Conservation (phyloP, 2,888 invertebrate species). For the Troides oblongomaculatus region DNA sequence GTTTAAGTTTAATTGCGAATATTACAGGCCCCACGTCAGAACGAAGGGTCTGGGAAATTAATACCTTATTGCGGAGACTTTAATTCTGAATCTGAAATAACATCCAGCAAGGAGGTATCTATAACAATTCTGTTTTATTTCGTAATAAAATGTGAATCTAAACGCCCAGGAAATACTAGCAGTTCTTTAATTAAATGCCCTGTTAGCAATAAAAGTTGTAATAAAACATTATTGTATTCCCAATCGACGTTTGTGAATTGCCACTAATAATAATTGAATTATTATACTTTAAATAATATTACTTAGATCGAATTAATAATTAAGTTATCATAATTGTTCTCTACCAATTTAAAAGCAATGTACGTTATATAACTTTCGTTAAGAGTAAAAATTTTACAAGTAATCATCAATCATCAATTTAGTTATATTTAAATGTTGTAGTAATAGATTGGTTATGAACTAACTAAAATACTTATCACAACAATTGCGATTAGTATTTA, state of each 20-base stretch:
- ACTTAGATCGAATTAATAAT: not conserved
- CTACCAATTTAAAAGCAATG: too few species aligned
- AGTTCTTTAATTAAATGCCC: conserved; percentile 17
- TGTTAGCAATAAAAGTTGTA: conserved; percentile 15
- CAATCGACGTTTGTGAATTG: not conserved
- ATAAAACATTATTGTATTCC: not conserved
- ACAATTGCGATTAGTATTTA: not conserved
- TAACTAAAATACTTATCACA: too few species aligned
- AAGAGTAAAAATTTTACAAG: too few species aligned
- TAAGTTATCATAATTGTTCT: too few species aligned
- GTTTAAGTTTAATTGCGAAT: conserved; percentile 1
- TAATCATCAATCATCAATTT: too few species aligned
- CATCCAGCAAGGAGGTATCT: not conserved
- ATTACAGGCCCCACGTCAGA: not conserved
- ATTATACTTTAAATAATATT: not conserved
- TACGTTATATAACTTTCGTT: too few species aligned
- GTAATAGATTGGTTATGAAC: too few species aligned
- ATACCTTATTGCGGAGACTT: conserved; percentile 10
- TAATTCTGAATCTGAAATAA: not conserved
- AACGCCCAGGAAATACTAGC: conserved; percentile 1
- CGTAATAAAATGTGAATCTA: conserved; percentile 16
- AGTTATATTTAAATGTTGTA: too few species aligned
- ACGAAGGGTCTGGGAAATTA: not conserved
- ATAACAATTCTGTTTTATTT: conserved; percentile 20
- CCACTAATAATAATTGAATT: not conserved